Evolutionary conservation across 2,113 vertebrate genomes (phyloP), one percentile per base, ranked within the genome.

Genomic region (Neotoma lepida): DNA sequence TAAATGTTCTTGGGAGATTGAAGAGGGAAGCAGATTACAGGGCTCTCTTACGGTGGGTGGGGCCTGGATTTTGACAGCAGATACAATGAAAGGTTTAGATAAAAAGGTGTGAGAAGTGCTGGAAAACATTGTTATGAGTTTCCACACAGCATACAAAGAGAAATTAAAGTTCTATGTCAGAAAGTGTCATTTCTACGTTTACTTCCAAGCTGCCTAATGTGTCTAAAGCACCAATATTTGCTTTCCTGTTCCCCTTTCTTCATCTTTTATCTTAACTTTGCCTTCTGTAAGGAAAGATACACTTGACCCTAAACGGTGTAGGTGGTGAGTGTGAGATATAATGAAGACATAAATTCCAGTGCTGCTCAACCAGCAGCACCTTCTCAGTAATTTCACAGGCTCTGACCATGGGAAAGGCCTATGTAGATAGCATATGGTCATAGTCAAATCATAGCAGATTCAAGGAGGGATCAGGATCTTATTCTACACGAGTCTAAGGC

Each of bases 1-100:
- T 44, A 41, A 14, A 88, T 86, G 91, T 39, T 90, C 85, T 84
- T 86, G 51, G 84, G 80, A 39, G n/a, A 82, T 73, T 13, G n/a
- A 89, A 46, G 73, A 84, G 33, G 56, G 56, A 91, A 86, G n/a
- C 76, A 33, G n/a, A n/a, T 4, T 64, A 22, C 41, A 20, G 0
- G 12, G 63, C 9, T n/a, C 51, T 90, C 46, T 93, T 41, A 15
- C 2, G n/a, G 63, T 1, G 1, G 80, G 30, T 51, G 9, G 41
- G 12, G 44, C 9, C 46, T 82, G 70, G 64, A n/a, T 91, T 85
- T 30, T 15, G 68, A 51, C 0, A 0, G 28, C 4, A 64, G 73
- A 68, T 80, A 49, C 73, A 85, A 30, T 39, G 41, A 82, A 87
- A 84, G 41, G 28, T 4, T 41, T 41, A 86, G 58, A 44, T 56